Base-by-base conservation (phyloP, 2,113 vertebrate genomes). In the Xiphophorus hellerii region DNA sequence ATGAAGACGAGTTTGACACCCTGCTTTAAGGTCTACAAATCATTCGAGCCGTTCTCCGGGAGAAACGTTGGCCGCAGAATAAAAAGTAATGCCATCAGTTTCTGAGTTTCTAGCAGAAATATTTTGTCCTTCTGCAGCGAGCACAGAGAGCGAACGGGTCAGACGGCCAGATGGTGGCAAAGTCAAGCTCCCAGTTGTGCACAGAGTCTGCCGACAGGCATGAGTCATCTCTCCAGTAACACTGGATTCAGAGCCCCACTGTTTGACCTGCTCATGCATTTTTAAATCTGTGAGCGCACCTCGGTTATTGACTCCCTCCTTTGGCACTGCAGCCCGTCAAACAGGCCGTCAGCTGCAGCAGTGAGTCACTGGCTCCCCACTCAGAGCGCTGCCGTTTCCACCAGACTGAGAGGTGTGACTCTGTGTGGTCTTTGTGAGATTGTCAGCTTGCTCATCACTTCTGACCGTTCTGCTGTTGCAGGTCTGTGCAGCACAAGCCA, bases 261-360 rank as follows among this genome's bases (percentile, higher is more conserved):
- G 15, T 77, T 71, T 31, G 4, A 54, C 69, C 5, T 63, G 63
- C 51, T 22, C 44, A 51, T 63, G 66, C 58, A 54, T 78, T 27
- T 73, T 67, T n/a, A 69, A 22, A 73, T 22, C 29, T 25, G 29
- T 25, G 2, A 27, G 44, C 17, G 44, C 44, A 48, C 44, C 14
- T 48, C 20, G 17, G 61, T 37, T 80, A 82, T 84, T 71, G 77
- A 82, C 70, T 76, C 27, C 28, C 42, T 78, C 39, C 77, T 68
- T 69, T 87, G 74, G 54, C 69, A 69, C 48, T 65, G 73, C 82
- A 72, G 80, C 60, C 74, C 64, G 72, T 76, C 73, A 84, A 86
- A 86, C 62, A 75, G 74, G 79, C 78, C 87, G 81, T 85, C 85
- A 62, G 71, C 70, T 82, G 71, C 73, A 82, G 62, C 80, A 80